phyloP scores from a whole-genome alignment of 1,140 invertebrate species.

The Polyergus mexicanus region DNA sequence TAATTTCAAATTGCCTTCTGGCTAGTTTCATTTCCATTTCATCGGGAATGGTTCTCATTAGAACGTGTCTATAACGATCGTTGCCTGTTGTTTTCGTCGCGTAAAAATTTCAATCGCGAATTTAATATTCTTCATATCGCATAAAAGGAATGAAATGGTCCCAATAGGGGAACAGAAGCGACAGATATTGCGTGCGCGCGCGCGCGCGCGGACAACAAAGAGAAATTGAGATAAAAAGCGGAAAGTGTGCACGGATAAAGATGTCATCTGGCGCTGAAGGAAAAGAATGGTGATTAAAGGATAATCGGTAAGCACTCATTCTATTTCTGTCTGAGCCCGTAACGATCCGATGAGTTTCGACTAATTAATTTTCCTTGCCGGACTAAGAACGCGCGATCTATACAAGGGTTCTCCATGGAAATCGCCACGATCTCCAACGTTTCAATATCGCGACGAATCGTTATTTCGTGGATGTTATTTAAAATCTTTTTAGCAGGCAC shows the following conservation, averaged over 20 bases:
- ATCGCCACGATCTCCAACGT: constrained; percentile 39
- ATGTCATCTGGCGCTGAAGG: constrained; percentile 56
- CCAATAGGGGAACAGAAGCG: neutral
- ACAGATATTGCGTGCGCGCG: neutral
- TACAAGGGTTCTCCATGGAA: constrained; percentile 33
- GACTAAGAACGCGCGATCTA: neutral
- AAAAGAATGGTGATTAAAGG: constrained; percentile 53
- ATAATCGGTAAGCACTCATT: constrained; percentile 32
- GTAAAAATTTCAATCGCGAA: constrained; percentile 37
- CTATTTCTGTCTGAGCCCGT: constrained; percentile 30
- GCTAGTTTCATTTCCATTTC: constrained; percentile 29
- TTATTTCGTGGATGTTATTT: constrained; percentile 54
- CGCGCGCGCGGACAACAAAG: constrained; percentile 23
- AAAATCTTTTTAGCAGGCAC: constrained; percentile 20
- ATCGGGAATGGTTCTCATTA: neutral
- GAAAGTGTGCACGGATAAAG: constrained; percentile 38
- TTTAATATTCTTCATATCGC: constrained; percentile 39
- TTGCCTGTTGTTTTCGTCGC: neutral
- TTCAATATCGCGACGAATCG: constrained; percentile 47
- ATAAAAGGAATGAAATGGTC: neutral
- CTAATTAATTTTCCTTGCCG: constrained; percentile 69
- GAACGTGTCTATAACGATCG: neutral
- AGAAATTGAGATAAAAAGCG: constrained; percentile 32
- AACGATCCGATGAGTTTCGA: constrained; percentile 66
- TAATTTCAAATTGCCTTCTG: constrained; percentile 22